Base-by-base conservation (phyloP, 2,113 vertebrate species). In the Pseudolaguvia tuberculata region DNA sequence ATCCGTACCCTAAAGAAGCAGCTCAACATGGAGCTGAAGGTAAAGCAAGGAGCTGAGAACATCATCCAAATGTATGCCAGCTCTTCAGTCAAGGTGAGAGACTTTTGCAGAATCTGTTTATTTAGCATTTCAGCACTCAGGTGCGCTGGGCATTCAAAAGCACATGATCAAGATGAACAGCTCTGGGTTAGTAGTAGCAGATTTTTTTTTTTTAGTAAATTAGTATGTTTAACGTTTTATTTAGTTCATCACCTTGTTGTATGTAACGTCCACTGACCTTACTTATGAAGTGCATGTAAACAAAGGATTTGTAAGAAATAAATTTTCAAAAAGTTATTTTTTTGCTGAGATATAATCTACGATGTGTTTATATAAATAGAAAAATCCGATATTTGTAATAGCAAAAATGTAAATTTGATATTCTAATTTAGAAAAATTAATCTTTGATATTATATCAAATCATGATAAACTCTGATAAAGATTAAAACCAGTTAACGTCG, bases 21-120 rank as follows among this genome's bases (percentile, higher is more conserved):
- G 86, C 89, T 98, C 29, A 94, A 94, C 10, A 92, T 98, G 69
- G 96, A 98, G 85, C 90, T 92, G 76, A 98, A 98, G 81, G 95
- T 98, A n/a, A 96, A 92, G 66, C 95, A 98, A 85, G 96, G 96
- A 4, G 95, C 96, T 0, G 95, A 96, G 87, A 98, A 97, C 77
- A 95, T 98, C 87, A 95, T 95, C 61, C 94, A 95, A 77, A 96
- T 93, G 4, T 98, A 91, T 62, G 89, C 91, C 72, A 90, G 83
- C 14, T 84, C 88, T 67, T 83, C 93, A 2, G 88, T 92, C 25
- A 98, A 95, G 93, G 96, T 97, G 66, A 87, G 79, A 29, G 27
- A 17, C 25, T 70, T 17, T 27, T 39, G 5, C 29, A 5, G 57
- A 2, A 2, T 5, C 25, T 9, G 5, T 55, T 15, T 48, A 47